Base-by-base conservation (phyloP, 2,113 vertebrate species). In the Ammodytes dubius region DNA sequence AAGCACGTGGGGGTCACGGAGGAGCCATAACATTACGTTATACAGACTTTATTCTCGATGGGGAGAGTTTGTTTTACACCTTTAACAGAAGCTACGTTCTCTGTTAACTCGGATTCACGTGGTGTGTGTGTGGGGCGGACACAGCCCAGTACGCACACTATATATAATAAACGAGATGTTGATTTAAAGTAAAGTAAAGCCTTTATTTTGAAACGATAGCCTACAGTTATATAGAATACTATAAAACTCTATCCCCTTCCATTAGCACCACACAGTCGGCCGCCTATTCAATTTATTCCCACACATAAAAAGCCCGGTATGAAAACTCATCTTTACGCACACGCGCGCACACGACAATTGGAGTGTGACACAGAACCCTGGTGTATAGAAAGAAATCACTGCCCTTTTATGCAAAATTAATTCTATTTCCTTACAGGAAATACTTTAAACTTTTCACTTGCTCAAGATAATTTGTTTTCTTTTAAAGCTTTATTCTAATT, bases 51-150 rank as follows among this genome's bases (percentile, higher is more conserved):
- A 27, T 27, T 46, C 56, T 50, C 4, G 0, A 8, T 35, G 65
- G 15, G 46, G n/a, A 43, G 66, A 45, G 35, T 53, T 82, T 70
- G 57, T 65, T 82, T 64, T n/a, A 54, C 67, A 60, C 77, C 0
- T 63, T 39, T 4, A 63, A 57, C 70, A 77, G 47, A 67, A 73
- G 61, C 12, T 52, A 53, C 45, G 58, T 57, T 39, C n/a, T 50
- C 37, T 10, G 27, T 43, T 52, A 45, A 81, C 13, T 37, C 46
- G 2, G 46, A 61, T 19, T 42, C 74, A 43, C 7, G 2, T 39
- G 53, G 8, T 27, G 27, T 27, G 27, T 27, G 27, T 27, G 27
- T 27, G 27, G 27, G 27, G 27, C 27, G 37, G n/a, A 11, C 57
- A 45, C 45, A 17, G 37, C 6, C n/a, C 27, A 27, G 3, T 1